These are phyloP conservation scores for Tragelaphus buxtoni DNA, from an alignment of 2,113 vertebrate genomes.

Conservation along the genomic window DNA sequence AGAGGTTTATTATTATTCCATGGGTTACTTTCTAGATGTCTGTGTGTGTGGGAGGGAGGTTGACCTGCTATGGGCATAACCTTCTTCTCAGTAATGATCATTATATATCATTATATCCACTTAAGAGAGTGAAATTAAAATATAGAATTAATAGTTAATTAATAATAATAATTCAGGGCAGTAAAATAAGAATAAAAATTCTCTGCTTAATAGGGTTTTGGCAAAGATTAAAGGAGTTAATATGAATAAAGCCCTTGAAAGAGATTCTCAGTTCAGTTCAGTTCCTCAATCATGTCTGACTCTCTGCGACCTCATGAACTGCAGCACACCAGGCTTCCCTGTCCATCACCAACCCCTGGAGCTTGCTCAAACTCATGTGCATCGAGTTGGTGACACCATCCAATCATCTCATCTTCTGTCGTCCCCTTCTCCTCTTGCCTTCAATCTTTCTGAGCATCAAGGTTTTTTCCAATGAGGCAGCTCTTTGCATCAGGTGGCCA, in stretches of 20 bases:
- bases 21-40: not conserved
- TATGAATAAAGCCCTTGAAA: not conserved
- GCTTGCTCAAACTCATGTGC: not conserved
- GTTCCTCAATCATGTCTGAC: not conserved
- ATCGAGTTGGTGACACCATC: not conserved
- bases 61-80: not conserved
- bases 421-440: not conserved
- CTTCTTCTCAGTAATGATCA: not conserved
- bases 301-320: not conserved
- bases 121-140: slow-evolving; percentile 8
- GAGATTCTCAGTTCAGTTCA: not conserved
- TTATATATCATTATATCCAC: not conserved
- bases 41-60: not conserved
- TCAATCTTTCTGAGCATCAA: not conserved
- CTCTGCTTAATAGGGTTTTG: not conserved
- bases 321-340: not conserved
- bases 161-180: not conserved
- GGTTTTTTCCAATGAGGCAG: not conserved
- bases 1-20: not conserved
- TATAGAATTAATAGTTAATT: not conserved
- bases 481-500: not conserved
- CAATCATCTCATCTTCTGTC: not conserved
- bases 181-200: not conserved
- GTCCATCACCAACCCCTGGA: not conserved
- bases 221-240: not conserved